Conservation (phyloP, 1,140 invertebrate species). For the Bombus superbus region DNA sequence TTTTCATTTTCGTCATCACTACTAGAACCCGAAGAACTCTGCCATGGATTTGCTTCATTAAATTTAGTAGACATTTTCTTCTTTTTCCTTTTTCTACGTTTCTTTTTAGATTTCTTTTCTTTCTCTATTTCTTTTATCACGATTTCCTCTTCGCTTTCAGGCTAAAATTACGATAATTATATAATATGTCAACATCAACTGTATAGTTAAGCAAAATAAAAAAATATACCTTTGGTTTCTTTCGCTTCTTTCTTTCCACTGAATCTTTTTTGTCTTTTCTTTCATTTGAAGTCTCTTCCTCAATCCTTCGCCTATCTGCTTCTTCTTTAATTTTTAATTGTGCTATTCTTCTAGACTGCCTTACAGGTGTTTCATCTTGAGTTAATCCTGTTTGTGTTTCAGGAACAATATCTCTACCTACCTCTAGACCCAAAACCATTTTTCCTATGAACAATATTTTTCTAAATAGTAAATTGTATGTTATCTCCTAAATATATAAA, state of each 20-base stretch:
- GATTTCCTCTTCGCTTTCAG: constrained; percentile 78
- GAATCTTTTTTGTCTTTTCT: constrained; percentile 86
- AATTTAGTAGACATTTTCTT: constrained; percentile 83
- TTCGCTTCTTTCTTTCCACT: constrained; percentile 76
- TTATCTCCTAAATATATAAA: background rate
- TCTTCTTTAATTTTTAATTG: constrained; percentile 93
- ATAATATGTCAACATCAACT: background rate
- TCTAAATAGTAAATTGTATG: background rate
- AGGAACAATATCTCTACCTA: constrained; percentile 79
- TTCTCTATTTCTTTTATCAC: constrained; percentile 78
- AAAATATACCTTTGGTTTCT: constrained; percentile 73
- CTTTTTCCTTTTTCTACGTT: constrained; percentile 84
- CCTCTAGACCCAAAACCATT: constrained; percentile 83
- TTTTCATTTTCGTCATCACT: constrained; percentile 85
- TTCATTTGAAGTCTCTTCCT: constrained; percentile 86
- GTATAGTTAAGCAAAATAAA: background rate
- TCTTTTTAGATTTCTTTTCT: constrained; percentile 82
- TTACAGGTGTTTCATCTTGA: constrained; percentile 83
- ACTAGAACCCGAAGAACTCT: constrained; percentile 86
- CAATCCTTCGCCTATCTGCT: constrained; percentile 88
- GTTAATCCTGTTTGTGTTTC: constrained; percentile 52
- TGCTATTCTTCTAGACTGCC: constrained; percentile 91
- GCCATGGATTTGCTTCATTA: constrained; percentile 87
- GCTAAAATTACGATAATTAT: constrained; percentile 53
- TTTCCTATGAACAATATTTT: constrained; percentile 71